Evolutionary conservation across 2,888 invertebrate species (phyloP).

Genomic region (Sesia apiformis): DNA sequence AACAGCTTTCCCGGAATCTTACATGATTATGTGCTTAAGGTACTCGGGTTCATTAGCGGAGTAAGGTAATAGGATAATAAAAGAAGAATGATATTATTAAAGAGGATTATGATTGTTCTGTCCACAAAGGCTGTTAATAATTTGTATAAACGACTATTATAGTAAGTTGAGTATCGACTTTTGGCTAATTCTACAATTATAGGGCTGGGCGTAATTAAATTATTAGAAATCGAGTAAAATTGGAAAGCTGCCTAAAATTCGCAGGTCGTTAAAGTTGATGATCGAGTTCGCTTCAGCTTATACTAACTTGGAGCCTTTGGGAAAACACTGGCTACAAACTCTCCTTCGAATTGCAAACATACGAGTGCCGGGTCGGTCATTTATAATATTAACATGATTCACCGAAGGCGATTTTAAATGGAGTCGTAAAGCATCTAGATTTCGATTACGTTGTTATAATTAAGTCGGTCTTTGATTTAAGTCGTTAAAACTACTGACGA

Average conservation of each 20-base stretch:
- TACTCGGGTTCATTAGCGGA: background rate
- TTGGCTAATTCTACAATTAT: background rate
- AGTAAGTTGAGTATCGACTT: no score
- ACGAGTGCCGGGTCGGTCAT: background rate
- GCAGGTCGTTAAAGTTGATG: conserved; percentile 46
- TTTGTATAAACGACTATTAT: no score
- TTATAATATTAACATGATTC: background rate
- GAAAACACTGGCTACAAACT: conserved; percentile 41
- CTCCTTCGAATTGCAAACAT: conserved; percentile 16
- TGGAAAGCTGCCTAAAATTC: conserved; percentile 37
- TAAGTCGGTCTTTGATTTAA: conserved; percentile 36
- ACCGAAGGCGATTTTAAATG: conserved; percentile 38
- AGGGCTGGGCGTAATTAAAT: conserved; percentile 17
- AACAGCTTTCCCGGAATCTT: conserved; percentile 9
- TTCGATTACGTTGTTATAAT: conserved; percentile 29
- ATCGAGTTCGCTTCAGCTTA: conserved; percentile 40
- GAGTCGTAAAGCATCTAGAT: conserved; percentile 43
- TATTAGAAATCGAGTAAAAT: conserved; percentile 30
- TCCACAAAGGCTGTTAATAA: no score
- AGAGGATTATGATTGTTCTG: no score
- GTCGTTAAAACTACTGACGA: conserved; percentile 30
- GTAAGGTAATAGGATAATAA: background rate
- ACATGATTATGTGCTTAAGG: conserved; percentile 7
- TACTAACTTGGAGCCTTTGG: conserved; percentile 41
- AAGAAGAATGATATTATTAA: no score